Evolutionary conservation across 1,140 invertebrate genomes (phyloP), one percentile per base, ranked within the genome.

Genomic region (Drosophila nebulosa): DNA sequence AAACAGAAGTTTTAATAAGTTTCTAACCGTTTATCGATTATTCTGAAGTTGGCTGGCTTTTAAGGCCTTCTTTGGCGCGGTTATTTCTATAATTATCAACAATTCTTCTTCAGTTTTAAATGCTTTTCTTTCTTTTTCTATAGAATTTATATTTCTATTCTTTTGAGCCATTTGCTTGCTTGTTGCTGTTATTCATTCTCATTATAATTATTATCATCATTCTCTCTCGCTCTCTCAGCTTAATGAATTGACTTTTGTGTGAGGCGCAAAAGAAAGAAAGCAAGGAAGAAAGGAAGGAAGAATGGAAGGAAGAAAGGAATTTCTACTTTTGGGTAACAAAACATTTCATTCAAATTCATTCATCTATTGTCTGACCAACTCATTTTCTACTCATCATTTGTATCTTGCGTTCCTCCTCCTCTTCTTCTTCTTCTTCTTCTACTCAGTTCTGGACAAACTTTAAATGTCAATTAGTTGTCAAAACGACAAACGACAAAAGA

Each of bases 381-480:
- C 50, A 56, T 62, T 27, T 4, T 30, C n/a, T 26, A 30, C 24
- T 35, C 51, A 66, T 69, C 63, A 75, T 83, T 75, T 59, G 65
- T 67, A 62, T 59, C 35, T 36, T 39, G 21, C 14, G n/a, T n/a
- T n/a, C n/a, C n/a, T n/a, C 59, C 26, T 7, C 26, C 35, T 18
- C 22, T 56, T 53, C 32, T 61, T 32, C 3, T n/a, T 3, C 30
- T 12, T 32, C 30, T 32, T 32, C 10, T 32, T 6, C 1, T 10
- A 9, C 10, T 32, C 30, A n/a, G n/a, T n/a, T 32, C 51, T 36
- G 51, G 35, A 66, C 26, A 78, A 81, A 81, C 67, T 88, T 88
- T 86, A 88, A 81, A 81, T 88, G 78, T 81, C 83, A 86, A 88
- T 86, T 81, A 86, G 78, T 81, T 80, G 78, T 88, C 78, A 86